phyloP scores from a whole-genome alignment of 2,797 vertebrate species.

The Alauda arvensis region DNA sequence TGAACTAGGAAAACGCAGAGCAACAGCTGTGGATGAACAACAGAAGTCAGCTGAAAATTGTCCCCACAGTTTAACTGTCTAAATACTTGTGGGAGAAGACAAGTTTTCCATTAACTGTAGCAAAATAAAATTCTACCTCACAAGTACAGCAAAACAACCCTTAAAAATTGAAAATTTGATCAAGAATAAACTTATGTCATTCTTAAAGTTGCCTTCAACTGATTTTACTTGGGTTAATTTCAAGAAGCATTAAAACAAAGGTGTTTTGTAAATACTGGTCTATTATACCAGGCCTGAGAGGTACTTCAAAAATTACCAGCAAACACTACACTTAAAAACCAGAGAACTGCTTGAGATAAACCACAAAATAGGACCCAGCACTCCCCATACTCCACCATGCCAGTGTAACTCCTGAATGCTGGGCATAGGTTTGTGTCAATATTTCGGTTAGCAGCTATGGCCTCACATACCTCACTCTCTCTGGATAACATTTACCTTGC shows the following conservation, averaged over 20 bases:
- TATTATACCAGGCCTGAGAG: background rate
- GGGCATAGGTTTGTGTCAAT: background rate
- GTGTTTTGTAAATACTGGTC: background rate
- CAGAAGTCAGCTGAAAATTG: background rate
- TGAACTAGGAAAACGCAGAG: background rate
- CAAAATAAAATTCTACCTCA: background rate
- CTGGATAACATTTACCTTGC: background rate
- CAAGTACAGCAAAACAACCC: rapidly evolving
- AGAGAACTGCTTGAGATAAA: background rate
- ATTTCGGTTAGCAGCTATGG: background rate
- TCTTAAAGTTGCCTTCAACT: background rate
- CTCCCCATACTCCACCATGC: rapidly evolving
- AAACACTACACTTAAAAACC: background rate
- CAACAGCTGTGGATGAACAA: background rate
- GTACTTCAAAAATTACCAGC: background rate
- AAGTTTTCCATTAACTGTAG: background rate
- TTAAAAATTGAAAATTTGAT: background rate
- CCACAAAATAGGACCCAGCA: background rate
- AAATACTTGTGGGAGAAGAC: background rate
- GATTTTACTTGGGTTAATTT: background rate
- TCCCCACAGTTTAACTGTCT: background rate
- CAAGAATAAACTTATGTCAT: background rate
- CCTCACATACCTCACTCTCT: background rate
- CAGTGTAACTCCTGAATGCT: background rate
- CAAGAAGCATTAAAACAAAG: background rate